Conservation (phyloP, 2,888 invertebrate genomes). For the Xestia c-nigrum region DNA sequence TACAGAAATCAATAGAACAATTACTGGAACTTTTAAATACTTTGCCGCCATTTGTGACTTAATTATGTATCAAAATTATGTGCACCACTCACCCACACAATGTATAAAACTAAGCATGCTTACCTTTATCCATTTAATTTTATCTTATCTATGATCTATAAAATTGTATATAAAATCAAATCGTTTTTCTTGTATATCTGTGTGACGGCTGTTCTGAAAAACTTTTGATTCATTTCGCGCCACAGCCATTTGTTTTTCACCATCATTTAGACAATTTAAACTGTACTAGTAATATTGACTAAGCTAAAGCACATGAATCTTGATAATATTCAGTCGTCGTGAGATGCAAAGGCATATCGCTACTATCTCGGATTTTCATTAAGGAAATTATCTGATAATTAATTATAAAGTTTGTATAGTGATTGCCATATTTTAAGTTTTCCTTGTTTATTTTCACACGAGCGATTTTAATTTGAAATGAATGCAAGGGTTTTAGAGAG, state of each 20-base stretch:
- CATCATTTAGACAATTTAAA: background rate
- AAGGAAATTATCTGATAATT: slow-evolving; percentile 12
- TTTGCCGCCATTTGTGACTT: background rate
- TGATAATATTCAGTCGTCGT: background rate
- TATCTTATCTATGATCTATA: slow-evolving; percentile 9
- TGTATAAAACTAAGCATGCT: background rate
- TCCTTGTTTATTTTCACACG: background rate
- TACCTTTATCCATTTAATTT: background rate
- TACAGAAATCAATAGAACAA: background rate
- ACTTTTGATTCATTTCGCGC: background rate
- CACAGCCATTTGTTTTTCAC: background rate
- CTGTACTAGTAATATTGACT: background rate
- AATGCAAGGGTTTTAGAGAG: background rate
- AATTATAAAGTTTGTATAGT: slow-evolving; percentile 7
- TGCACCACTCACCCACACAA: background rate
- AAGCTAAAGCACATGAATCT: background rate
- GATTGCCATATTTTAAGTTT: background rate
- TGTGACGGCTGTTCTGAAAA: background rate
- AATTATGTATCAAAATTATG: background rate
- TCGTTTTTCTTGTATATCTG: slow-evolving; percentile 1
- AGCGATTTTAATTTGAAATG: background rate
- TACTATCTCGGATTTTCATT: background rate
- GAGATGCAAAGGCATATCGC: background rate
- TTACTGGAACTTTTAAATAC: background rate
- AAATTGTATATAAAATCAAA: background rate